These are phyloP conservation scores for Antennarius striatus DNA, from an alignment of 2,113 vertebrate species.

Conservation along the genomic window DNA sequence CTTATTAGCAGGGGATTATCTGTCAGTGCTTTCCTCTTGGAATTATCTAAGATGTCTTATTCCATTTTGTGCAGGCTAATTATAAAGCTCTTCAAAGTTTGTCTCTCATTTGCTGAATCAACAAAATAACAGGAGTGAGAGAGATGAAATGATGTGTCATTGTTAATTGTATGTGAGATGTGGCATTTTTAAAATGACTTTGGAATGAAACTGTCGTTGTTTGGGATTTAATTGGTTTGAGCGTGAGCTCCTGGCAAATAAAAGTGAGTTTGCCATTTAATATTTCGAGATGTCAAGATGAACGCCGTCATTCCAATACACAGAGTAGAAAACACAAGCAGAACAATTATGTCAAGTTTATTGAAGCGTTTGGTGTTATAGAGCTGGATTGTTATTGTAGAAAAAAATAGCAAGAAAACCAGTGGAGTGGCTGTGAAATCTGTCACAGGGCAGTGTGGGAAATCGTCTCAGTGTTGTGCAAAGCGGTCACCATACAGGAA, in stretches of 20 bases:
- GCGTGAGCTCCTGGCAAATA: background rate
- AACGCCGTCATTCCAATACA: no score
- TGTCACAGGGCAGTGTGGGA: background rate
- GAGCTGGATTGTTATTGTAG: no score
- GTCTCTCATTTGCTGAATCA: background rate
- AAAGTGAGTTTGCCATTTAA: slow-evolving; percentile 20
- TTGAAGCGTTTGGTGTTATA: slow-evolving; percentile 8
- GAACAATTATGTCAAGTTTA: slow-evolving; percentile 4
- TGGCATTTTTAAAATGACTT: slow-evolving; percentile 26
- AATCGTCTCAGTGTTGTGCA: slow-evolving; percentile 5
- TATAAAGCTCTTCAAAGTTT: background rate
- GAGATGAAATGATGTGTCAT: background rate
- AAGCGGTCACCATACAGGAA: slow-evolving; percentile 48
- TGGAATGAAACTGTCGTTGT: slow-evolving; percentile 13
- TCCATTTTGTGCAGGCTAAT: background rate
- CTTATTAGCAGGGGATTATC: slow-evolving; percentile 3
- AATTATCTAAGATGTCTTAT: background rate
- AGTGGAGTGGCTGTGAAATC: slow-evolving; percentile 16
- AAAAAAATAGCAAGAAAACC: slow-evolving; percentile 5
- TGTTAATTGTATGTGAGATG: slow-evolving; percentile 8
- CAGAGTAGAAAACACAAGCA: no score
- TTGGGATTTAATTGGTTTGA: slow-evolving; percentile 13
- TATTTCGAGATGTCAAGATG: slow-evolving; percentile 26
- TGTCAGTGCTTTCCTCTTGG: background rate
- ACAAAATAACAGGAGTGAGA: background rate